phyloP scores from a whole-genome alignment of 2,113 vertebrate genomes.

The Triplophysa tibetana region DNA sequence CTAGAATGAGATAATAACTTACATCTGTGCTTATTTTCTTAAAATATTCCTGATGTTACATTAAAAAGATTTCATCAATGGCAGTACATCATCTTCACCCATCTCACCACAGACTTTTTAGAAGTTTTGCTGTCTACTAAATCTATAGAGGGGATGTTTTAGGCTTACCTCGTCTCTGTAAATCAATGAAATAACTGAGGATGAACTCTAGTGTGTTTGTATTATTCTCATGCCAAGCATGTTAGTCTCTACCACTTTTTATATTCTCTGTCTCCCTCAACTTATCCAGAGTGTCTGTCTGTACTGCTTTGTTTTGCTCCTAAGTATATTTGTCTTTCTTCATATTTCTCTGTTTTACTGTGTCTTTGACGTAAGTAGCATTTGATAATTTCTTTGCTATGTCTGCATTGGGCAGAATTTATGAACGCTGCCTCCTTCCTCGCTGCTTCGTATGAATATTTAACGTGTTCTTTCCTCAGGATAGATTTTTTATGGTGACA shows the following conservation, averaged over 20 bases:
- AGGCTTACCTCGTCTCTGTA: too few species aligned
- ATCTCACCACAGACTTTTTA: neutral
- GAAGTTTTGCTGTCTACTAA: too few species aligned
- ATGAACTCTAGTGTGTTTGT: constrained; percentile 38
- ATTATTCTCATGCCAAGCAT: constrained; percentile 23
- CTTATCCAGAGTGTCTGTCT: neutral
- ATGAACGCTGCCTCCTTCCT: constrained; percentile 44
- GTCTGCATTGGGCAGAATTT: constrained; percentile 25
- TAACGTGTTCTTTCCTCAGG: constrained; percentile 48
- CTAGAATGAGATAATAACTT: too few species aligned
- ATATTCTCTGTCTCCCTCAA: neutral
- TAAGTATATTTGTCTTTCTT: neutral
- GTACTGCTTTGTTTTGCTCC: constrained; percentile 3
- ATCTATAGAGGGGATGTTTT: too few species aligned
- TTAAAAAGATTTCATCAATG: neutral
- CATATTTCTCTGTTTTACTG: neutral
- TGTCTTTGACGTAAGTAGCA: neutral
- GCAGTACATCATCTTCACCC: neutral
- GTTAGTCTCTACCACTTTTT: neutral
- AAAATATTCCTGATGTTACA: neutral
- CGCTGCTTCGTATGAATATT: constrained; percentile 49
- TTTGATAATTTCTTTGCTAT: neutral
- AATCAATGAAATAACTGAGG: too few species aligned
- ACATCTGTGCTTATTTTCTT: too few species aligned
- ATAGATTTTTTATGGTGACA: constrained; percentile 52